A percentile compares a stretch with the other conserved stretches of the same genome.
Evolutionary conservation across 2,888 invertebrate species (phyloP).

Genomic region (Subacronicta megacephala): DNA sequence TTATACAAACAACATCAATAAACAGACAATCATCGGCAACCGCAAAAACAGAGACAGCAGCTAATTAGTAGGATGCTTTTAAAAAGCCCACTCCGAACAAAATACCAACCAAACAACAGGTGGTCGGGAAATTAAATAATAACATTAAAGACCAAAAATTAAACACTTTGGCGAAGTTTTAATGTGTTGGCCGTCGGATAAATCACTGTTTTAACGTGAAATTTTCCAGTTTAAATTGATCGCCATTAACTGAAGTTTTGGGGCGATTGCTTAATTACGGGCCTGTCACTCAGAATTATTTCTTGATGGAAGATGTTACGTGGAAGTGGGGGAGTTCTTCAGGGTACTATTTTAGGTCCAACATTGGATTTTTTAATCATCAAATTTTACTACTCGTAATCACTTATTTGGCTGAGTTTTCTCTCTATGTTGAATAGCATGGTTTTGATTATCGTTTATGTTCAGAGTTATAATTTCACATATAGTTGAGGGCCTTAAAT

Average conservation of each 20-base stretch:
- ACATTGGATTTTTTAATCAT: background rate
- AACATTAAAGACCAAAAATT: constrained; percentile 62
- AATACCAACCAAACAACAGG: constrained; percentile 42
- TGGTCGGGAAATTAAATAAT: constrained; percentile 48
- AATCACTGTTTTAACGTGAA: constrained; percentile 59
- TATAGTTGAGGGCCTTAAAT: too few species aligned
- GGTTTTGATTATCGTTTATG: too few species aligned
- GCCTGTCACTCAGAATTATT: constrained; percentile 50
- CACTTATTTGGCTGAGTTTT: too few species aligned
- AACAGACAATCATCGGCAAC: constrained; percentile 10
- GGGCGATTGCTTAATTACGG: constrained; percentile 55
- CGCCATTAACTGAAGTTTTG: constrained; percentile 55
- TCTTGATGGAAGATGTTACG: constrained; percentile 48
- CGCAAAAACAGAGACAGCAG: constrained; percentile 12
- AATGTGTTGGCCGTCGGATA: constrained; percentile 60
- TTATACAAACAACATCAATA: constrained; percentile 24
- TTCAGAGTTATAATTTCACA: too few species aligned
- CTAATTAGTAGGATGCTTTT: background rate
- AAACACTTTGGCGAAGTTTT: constrained; percentile 66
- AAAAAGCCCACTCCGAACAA: constrained; percentile 10
- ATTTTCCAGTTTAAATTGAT: constrained; percentile 61
- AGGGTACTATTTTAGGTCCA: constrained; percentile 20
- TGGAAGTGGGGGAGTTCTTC: constrained; percentile 39
- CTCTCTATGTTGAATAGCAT: too few species aligned
- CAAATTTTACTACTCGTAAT: too few species aligned